These are phyloP conservation scores for Erebia epiphron DNA, from an alignment of 2,888 invertebrate genomes.

Conservation along the genomic window DNA sequence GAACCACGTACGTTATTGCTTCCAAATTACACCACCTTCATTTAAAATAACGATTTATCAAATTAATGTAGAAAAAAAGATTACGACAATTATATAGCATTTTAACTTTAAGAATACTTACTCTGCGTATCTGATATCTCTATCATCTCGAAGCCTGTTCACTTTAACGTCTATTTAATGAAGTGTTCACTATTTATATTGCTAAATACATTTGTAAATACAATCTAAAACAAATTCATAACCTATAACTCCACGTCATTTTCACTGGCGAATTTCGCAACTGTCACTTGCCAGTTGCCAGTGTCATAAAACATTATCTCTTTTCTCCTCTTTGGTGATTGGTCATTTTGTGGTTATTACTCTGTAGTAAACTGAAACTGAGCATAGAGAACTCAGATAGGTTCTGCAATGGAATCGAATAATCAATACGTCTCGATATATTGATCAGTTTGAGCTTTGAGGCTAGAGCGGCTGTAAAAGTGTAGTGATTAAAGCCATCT, in stretches of 20 bases:
- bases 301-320: too few species aligned
- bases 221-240: slow-evolving; percentile 61
- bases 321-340: too few species aligned
- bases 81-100: slow-evolving; percentile 10
- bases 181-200: slow-evolving; percentile 41
- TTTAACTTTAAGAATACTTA: slow-evolving; percentile 72
- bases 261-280: slow-evolving; percentile 50
- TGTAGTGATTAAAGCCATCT: too few species aligned
- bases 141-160: slow-evolving; percentile 84
- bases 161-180: slow-evolving; percentile 30
- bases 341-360: too few species aligned
- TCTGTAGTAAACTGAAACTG: too few species aligned
- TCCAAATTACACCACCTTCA: slow-evolving; percentile 13
- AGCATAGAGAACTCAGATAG: too few species aligned
- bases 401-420: too few species aligned
- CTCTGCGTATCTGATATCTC: slow-evolving; percentile 93
- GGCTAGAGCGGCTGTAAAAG: too few species aligned
- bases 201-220: slow-evolving; percentile 54
- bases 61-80: not conserved
- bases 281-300: slow-evolving; percentile 39
- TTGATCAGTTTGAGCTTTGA: too few species aligned
- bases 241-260: slow-evolving; percentile 73
- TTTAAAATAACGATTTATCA: slow-evolving; percentile 34
- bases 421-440: too few species aligned
- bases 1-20: not conserved